These are phyloP conservation scores for Oryctes rhinoceros DNA, from an alignment of 1,140 invertebrate species.

Conservation along the genomic window DNA sequence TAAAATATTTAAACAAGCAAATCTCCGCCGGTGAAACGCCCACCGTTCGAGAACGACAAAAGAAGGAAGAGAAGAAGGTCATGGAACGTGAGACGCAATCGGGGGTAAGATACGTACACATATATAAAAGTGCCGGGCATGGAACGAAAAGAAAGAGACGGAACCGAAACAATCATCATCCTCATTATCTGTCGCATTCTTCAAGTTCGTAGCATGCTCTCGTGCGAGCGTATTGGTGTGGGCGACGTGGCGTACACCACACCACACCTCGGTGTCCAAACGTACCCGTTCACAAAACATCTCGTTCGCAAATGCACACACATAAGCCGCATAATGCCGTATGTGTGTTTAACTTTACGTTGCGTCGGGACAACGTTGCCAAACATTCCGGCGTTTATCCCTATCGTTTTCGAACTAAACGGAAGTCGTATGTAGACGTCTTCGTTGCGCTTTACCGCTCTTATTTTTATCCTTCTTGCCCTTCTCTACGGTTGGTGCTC, in stretches of 20 bases:
- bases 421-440: neutral
- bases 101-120: too few species aligned
- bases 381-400: neutral
- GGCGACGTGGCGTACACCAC: too few species aligned
- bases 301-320: slow-evolving; percentile 1
- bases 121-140: neutral
- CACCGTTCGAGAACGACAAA: too few species aligned
- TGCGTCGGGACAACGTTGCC: neutral
- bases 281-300: neutral
- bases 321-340: neutral
- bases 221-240: neutral
- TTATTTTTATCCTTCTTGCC: neutral
- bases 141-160: neutral
- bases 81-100: too few species aligned
- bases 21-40: too few species aligned
- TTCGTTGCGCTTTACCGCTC: neutral
- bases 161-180: neutral
- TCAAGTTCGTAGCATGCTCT: neutral
- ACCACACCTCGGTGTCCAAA: too few species aligned
- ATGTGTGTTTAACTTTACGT: neutral
- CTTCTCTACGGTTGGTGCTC: neutral
- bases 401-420: neutral
- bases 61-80: too few species aligned
- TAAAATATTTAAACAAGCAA: too few species aligned
- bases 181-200: neutral